Evolutionary conservation across 92 coral and sea anemone species (phyloP), one percentile per base, ranked within the genome.

Genomic region (Parazoanthus atlanticus): DNA sequence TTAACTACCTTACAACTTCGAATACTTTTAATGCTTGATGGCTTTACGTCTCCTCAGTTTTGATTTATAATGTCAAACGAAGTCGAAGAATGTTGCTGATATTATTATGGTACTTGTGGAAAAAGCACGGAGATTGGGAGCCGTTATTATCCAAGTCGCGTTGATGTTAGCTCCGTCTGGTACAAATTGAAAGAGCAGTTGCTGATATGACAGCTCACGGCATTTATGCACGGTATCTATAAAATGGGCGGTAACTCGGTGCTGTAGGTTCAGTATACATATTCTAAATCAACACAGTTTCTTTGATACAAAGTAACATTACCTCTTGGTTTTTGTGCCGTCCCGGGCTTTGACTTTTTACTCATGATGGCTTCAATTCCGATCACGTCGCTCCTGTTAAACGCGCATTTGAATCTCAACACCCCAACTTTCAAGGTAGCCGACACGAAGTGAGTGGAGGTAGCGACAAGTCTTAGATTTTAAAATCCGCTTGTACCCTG

Each of bases 191-290:
- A 78, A n/a, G 21, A 25, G 19, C 29, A 78, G 82, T 78, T 78
- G 33, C 34, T 78, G 66, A 78, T 78, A 78, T 29, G 61, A 25
- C 81, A 43, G 7, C 65, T 78, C 65, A 47, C 65, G 66, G 58
- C 25, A 29, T 43, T 78, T 30, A 78, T 46, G 41, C 23, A 78
- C 40, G 7, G 82, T n/a, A 46, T 28, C 9, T 3, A 78, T 71
- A 30, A 74, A 34, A 21, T 75, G 79, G 79, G 79, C 79, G 79
- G 79, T 38, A 75, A 36, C 66, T 52, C 33, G 21, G 26, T 12
- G 66, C 82, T 11, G 11, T 38, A 29, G 82, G 5, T 4, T 46
- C 56, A 25, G 3, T 33, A 23, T 23, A 36, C 33, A 43, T 76
- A 78, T 52, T 46, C 21, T n/a, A 69, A 78, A n/a, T 21, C 36